Conservation (phyloP, 2,888 invertebrate genomes). For the Napeogenes sylphis region DNA sequence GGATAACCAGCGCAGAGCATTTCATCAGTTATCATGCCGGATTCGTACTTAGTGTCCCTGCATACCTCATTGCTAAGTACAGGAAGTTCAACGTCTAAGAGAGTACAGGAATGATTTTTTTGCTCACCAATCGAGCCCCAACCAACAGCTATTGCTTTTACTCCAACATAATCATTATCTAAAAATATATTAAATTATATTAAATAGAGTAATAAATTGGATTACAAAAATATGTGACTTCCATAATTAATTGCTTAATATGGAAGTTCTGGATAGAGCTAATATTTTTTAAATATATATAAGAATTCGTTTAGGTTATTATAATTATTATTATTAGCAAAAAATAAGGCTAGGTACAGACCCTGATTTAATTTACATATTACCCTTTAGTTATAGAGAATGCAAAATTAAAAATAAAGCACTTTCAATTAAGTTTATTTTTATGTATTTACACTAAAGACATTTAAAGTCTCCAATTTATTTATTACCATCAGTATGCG, state of each 20-base stretch:
- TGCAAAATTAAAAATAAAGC: too few relatives aligned
- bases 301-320: too few relatives aligned
- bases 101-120: slow-evolving; percentile 87
- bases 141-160: slow-evolving; percentile 86
- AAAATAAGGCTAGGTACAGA: too few relatives aligned
- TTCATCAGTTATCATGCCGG: slow-evolving; percentile 89
- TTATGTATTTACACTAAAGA: too few relatives aligned
- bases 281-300: too few relatives aligned
- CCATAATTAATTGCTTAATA: too few relatives aligned
- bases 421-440: too few relatives aligned
- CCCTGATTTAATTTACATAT: too few relatives aligned
- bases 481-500: slow-evolving; percentile 78
- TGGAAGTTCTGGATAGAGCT: too few relatives aligned
- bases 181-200: not conserved
- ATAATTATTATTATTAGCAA: too few relatives aligned
- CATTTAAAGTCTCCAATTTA: too few relatives aligned
- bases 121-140: slow-evolving; percentile 92
- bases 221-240: not conserved
- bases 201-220: not conserved
- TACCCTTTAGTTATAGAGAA: too few relatives aligned
- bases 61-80: slow-evolving; percentile 83
- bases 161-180: slow-evolving; percentile 76
- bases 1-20: slow-evolving; percentile 92
- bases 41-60: slow-evolving; percentile 85
- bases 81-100: slow-evolving; percentile 88